Base-by-base conservation (phyloP, 2,888 invertebrate genomes). In the Terebella lapidaria region DNA sequence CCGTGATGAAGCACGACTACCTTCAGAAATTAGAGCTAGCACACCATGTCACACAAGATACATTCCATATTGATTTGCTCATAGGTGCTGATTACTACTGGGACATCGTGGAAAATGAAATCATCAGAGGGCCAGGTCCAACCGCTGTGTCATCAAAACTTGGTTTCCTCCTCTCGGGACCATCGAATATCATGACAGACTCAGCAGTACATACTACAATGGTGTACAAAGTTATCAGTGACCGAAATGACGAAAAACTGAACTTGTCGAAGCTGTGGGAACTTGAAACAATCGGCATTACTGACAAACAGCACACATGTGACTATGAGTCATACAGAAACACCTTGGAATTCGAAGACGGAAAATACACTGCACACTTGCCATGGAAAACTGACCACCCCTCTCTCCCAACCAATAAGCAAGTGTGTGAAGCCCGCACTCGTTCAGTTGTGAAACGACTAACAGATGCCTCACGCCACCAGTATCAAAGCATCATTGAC, bases 351-450 rank as follows among this genome's bases (percentile, higher is more conserved):
- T n/a, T 35, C 10, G 10, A 35, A 10, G 47, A 55, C 24, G 56
- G 22, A 20, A 55, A 55, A 55, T 55, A 55, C 22, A 53, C 53
- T 15, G 53, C 53, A 15, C 18, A 5, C 10, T 20, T 49, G 5
- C 49, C 49, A 10, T 49, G 22, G 54, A 54, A 54, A 54, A 10
- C 18, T 26, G 54, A 26, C 20, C 54, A 54, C 54, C 28, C 54
- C 5, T 27, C 54, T 15, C 29, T 54, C 26, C 54, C 54, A 26
- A 54, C 54, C 5, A 54, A 54, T 20, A 18, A 15, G 4, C 18
- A 49, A 10, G 20, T 26, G 4, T 25, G 15, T 20, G 10, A 26
- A 5, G 10, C 10, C 10, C 22, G 53, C 10, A 26, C 53, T 10
- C 5, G 53, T 15, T 26, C 53, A 5, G 20, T 53, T 24, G 53